Evolutionary conservation across 92 coral and sea anemone genomes (phyloP).

Genomic region (Palythoa heliodiscus): DNA sequence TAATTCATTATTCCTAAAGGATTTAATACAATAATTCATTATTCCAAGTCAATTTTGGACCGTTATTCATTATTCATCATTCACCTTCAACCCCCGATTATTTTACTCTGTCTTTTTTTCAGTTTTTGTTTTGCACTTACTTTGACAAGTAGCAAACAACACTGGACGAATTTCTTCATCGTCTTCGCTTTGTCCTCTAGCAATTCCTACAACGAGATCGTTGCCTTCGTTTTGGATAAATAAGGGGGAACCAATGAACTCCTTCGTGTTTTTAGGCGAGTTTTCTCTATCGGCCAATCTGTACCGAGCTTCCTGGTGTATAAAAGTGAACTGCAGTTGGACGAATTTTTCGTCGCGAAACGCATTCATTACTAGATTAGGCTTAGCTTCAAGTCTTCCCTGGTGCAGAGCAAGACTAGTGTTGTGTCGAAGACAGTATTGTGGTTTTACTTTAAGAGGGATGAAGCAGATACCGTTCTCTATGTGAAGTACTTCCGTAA

Average conservation of each 20-base stretch:
- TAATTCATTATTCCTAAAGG: no score
- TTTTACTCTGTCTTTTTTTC: no score
- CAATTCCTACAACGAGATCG: slow-evolving; percentile 13
- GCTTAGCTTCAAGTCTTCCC: neutral
- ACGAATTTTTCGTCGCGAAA: neutral
- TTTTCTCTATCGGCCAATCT: neutral
- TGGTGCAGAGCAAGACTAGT: neutral
- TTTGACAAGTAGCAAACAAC: neutral
- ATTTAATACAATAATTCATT: no score
- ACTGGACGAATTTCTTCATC: slow-evolving; percentile 1
- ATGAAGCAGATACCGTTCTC: neutral
- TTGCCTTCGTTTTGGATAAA: neutral
- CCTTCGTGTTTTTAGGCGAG: neutral
- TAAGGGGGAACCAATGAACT: slow-evolving; percentile 11
- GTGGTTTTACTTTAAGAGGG: slow-evolving; percentile 11
- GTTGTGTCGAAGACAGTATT: slow-evolving; percentile 3
- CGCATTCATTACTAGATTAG: neutral
- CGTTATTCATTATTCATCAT: no score
- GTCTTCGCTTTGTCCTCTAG: neutral
- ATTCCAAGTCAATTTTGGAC: no score
- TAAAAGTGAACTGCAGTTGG: neutral
- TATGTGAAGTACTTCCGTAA: neutral
- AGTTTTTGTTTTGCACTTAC: neutral
- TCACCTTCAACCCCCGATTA: no score
- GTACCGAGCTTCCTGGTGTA: neutral